These are phyloP conservation scores for Melieria picta DNA, from an alignment of 2,888 invertebrate genomes.

Conservation along the genomic window DNA sequence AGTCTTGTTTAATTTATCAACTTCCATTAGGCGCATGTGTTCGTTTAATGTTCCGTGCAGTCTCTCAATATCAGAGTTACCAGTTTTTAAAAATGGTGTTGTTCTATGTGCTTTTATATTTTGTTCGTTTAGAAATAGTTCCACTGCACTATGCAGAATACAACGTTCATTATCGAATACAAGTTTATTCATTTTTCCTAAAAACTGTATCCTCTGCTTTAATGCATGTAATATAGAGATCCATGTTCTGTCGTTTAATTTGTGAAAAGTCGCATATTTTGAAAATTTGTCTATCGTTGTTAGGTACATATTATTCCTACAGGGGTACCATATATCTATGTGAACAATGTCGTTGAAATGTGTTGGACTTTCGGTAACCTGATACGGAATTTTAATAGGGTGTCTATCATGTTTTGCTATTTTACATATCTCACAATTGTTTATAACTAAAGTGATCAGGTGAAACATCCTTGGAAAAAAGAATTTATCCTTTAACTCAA, in stretches of 20 bases:
- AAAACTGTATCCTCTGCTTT: too few relatives aligned
- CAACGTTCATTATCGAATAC: slow-evolving; percentile 22
- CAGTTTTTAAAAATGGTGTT: slow-evolving; percentile 28
- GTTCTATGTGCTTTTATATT: slow-evolving; percentile 23
- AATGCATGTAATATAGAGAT: too few relatives aligned
- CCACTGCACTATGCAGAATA: slow-evolving; percentile 21
- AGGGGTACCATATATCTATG: slow-evolving; percentile 32
- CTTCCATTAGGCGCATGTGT: slow-evolving; percentile 28
- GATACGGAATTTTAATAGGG: slow-evolving; percentile 45
- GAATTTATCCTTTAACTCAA: neutral
- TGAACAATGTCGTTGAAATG: slow-evolving; percentile 30
- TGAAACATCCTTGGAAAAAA: slow-evolving; percentile 39
- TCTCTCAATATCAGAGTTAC: slow-evolving; percentile 28
- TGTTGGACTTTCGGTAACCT: slow-evolving; percentile 34
- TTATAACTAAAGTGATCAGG: slow-evolving; percentile 32
- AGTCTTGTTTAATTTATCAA: slow-evolving; percentile 20
- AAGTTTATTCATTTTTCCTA: slow-evolving; percentile 33
- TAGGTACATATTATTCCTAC: slow-evolving; percentile 20
- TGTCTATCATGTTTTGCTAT: slow-evolving; percentile 40
- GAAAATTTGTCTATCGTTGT: slow-evolving; percentile 29
- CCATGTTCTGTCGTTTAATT: too few relatives aligned
- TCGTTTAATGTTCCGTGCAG: slow-evolving; percentile 31
- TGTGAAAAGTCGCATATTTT: slow-evolving; percentile 24
- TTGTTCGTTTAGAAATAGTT: slow-evolving; percentile 27
- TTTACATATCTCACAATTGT: slow-evolving; percentile 10